Evolutionary conservation across 1,140 invertebrate genomes (phyloP), one percentile per base, ranked within the genome.

Genomic region (Pararge aegeria): DNA sequence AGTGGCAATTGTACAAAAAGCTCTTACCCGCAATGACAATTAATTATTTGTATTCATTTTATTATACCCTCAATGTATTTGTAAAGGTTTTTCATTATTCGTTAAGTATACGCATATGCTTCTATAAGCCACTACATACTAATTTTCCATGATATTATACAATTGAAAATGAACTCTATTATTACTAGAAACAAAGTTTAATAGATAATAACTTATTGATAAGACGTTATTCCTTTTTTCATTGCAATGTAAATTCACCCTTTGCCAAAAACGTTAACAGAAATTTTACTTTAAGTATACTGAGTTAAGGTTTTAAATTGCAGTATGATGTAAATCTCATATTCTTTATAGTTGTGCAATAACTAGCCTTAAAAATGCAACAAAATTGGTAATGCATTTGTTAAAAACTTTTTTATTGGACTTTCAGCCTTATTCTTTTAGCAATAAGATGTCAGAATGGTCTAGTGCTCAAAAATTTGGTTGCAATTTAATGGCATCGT

Each of bases 21-120:
- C 48, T 50, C 44, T 66, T 21, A 27, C 20, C 55, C 57, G 49
- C 66, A 79, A 73, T 77, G 61, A 79, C 75, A 76, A 73, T 78
- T 74, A 56, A 67, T 61, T 60, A 52, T 53, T 74, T 75, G 64
- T 71, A 76, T 74, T 70, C 67, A 71, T 68, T 58, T 55, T 61
- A 55, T 38, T 51, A 44, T 29, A 52, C 58, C 53, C 46, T 68
- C 53, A 56, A 58, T 65, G 48, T 63, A 62, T 63, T 65, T 59
- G 51, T 62, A 55, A 72, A 72, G 70, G 57, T 55, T 68, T 73
- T 74, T 67, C 61, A 75, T 75, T 71, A 78, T 65, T 61, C 55
- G 30, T 54, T 65, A 69, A 75, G 70, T 70, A 61, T 70, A 48
- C 61, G 61, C 76, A 83, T 83, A 80, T 79, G 76, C 68, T 79